Conservation (phyloP, 2,113 vertebrate species). For the Cyanoramphus novaezelandiae region DNA sequence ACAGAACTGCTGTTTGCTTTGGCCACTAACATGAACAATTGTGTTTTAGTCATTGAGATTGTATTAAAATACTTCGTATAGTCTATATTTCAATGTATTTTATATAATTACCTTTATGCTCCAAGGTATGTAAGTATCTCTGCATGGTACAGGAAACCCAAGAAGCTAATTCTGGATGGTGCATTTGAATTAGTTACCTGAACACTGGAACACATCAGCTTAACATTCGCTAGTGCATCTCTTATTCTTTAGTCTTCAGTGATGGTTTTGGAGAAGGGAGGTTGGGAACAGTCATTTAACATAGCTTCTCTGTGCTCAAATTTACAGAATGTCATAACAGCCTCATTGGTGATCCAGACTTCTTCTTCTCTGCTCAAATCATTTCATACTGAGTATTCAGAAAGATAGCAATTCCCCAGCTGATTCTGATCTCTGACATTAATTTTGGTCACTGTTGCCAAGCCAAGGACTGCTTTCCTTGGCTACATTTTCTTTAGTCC, state of each 20-base stretch:
- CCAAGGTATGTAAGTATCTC: neutral
- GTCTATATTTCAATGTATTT: neutral
- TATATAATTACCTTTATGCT: neutral
- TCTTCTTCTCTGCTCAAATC: neutral
- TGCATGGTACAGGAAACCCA: neutral
- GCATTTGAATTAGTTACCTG: neutral
- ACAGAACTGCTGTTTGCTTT: neutral
- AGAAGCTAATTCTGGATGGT: neutral
- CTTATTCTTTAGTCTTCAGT: neutral
- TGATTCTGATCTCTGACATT: neutral
- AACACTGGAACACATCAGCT: neutral
- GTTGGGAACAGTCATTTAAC: neutral
- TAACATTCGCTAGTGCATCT: neutral
- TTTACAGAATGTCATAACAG: neutral
- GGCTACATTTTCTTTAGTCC: neutral
- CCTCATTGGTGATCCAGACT: neutral
- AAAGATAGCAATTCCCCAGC: neutral
- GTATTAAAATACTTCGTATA: neutral
- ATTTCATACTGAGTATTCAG: neutral
- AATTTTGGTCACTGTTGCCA: neutral
- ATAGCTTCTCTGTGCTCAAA: neutral
- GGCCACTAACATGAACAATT: neutral
- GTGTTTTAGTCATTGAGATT: neutral
- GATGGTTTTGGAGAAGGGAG: neutral
- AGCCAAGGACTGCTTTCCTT: neutral